Conservation (phyloP, 2,888 invertebrate species). For the Limnephilus marmoratus region DNA sequence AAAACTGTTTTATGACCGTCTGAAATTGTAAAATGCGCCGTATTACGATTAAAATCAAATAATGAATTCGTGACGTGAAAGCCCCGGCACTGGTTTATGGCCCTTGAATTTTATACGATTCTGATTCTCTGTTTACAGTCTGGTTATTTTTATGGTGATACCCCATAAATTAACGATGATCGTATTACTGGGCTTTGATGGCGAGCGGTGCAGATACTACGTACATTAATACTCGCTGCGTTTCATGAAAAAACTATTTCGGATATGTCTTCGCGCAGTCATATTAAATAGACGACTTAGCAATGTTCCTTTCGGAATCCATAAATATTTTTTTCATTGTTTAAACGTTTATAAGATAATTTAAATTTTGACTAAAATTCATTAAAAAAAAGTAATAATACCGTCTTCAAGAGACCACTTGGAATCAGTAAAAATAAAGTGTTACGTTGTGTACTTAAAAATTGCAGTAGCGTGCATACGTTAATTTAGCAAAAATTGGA, state of each 20-base stretch:
- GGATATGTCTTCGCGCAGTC: neutral
- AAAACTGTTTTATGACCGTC: slow-evolving; percentile 20
- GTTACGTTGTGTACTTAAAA: too few relatives aligned
- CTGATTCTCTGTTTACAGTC: slow-evolving; percentile 58
- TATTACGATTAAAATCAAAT: slow-evolving; percentile 50
- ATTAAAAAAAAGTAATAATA: too few relatives aligned
- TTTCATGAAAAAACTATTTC: neutral
- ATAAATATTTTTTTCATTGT: too few relatives aligned
- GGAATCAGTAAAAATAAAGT: too few relatives aligned
- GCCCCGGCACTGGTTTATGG: slow-evolving; percentile 53
- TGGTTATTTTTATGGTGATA: slow-evolving; percentile 60
- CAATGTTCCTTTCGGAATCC: neutral
- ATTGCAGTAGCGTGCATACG: too few relatives aligned
- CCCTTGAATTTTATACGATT: slow-evolving; percentile 53
- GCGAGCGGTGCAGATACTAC: slow-evolving; percentile 32
- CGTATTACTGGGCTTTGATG: slow-evolving; percentile 49
- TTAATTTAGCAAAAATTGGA: too few relatives aligned
- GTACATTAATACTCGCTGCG: neutral
- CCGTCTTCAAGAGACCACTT: too few relatives aligned
- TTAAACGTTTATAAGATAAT: too few relatives aligned
- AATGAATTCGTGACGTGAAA: slow-evolving; percentile 52
- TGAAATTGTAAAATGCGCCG: slow-evolving; percentile 47
- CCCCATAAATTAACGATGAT: slow-evolving; percentile 62
- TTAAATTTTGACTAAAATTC: too few relatives aligned
- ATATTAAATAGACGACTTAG: neutral